Evolutionary conservation across 2,113 vertebrate genomes (phyloP), one percentile per base, ranked within the genome.

Genomic region (Atrichornis clamosus): DNA sequence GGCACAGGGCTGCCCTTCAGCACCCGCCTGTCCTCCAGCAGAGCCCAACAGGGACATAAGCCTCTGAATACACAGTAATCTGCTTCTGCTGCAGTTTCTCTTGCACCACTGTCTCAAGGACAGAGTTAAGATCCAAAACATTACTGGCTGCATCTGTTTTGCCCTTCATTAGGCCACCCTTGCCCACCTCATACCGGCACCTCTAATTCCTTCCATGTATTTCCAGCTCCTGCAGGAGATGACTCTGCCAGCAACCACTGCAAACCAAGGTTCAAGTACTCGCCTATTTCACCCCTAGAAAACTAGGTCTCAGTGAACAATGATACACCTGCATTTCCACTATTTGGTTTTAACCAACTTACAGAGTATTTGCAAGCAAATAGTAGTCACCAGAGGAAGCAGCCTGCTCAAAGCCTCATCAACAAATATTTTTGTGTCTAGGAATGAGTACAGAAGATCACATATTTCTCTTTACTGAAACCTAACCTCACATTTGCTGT

Each of bases 21-120:
- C 2, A 1, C 50, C 21, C 1, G 2, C 15, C 49, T 15, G 35
- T 17, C 58, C 59, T 39, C 55, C 2, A 3, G 1, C 52, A 78
- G 30, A 44, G 59, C 27, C 52, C 30, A n/a, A 53, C 44, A 18
- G n/a, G 49, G 67, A 90, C 86, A 72, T 9, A 58, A 88, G 49
- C 63, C 49, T 69, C 82, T 33, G 70, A 21, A 21, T 2, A 50
- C 7, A 37, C 49, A 65, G 8, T 9, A 49, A 92, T 37, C 92
- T 65, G 50, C 78, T 62, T 64, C 75, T 70, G 55, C 67, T 69
- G 72, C 53, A 9, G 35, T 7, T 64, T 35, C 69, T 72, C 78
- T 13, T 26, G 56, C 63, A 59, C 58, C 75, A 15, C 23, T 7
- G 59, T 24, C 63, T 77, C 78, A 91, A 81, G 85, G 85, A 42